phyloP scores from a whole-genome alignment of 1,140 invertebrate genomes.

The Ridgeia piscesae region DNA sequence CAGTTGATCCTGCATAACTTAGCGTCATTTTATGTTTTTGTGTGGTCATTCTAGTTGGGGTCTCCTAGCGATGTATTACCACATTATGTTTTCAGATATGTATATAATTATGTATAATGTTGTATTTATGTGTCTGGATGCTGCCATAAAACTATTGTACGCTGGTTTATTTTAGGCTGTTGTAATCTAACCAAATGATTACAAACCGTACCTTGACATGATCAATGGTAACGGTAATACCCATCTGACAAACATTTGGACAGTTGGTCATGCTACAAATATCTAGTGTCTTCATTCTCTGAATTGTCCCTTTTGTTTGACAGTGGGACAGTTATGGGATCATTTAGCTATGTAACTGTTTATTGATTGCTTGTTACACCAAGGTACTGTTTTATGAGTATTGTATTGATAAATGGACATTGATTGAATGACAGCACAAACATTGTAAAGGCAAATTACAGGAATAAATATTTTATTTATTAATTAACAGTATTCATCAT shows the following conservation, averaged over 20 bases:
- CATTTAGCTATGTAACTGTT: not conserved
- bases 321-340: not conserved
- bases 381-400: not conserved
- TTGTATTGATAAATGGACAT: not conserved
- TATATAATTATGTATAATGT: not conserved
- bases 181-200: not conserved
- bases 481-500: not conserved
- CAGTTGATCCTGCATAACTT: not conserved
- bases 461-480: constrained; percentile 7
- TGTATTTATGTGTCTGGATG: not conserved
- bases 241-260: not conserved
- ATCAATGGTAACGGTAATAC: not conserved
- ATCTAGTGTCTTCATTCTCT: not conserved
- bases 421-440: not conserved
- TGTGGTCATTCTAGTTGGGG: not conserved
- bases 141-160: not conserved
- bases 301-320: not conserved
- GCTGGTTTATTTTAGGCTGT: not conserved
- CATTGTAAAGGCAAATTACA: not conserved
- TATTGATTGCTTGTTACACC: not conserved
- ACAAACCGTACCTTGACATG: not conserved
- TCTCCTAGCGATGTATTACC: not conserved
- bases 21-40: not conserved
- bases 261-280: not conserved
- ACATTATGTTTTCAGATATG: not conserved